Base-by-base conservation (phyloP, 2,797 vertebrate species). In the Poecilia wingei region DNA sequence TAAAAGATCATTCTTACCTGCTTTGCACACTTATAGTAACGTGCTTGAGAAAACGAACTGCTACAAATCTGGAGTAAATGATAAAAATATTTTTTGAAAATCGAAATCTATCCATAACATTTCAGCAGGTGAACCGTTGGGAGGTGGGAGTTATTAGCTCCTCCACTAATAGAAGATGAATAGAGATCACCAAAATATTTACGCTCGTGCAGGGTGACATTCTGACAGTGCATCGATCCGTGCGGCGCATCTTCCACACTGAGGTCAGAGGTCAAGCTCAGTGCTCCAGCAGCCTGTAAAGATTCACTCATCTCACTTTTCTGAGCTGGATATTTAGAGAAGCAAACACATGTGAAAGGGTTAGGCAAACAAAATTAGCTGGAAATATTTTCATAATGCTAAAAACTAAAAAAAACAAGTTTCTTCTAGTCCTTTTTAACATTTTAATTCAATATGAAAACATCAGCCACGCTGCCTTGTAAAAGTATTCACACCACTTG, bases 191-290 rank as follows among this genome's bases (percentile, higher is more conserved):
- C 68, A 20, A 59, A 78, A 4, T n/a, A 77, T 55, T 70, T 47
- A 46, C 53, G 0, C 71, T 59, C 70, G 74, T 13, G 41, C 83
- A 75, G 84, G 82, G 85, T 86, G 81, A 82, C 74, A 86, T 87
- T 83, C 53, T 0, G 57, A 68, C 2, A 22, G 72, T 82, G 77
- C 78, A 79, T 85, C 22, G 51, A 79, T 81, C 71, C 22, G n/a
- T 16, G 76, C 2, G 3, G 75, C 73, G 77, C 80, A 79, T 45
- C 22, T 69, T 69, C 72, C 75, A 77, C 66, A 0, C 0, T 16
- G n/a, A 72, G 84, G 84, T 82, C 82, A 82, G 57, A 84, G 81
- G 81, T 88, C 69, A 28, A 0, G 0, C 31, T 70, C 41, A 1
- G 73, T 20, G 6, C 75, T 72, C 12, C 36, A 4, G 22, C 6